Evolutionary conservation across 2,797 vertebrate species (phyloP).

Genomic region (Acipenser transmontanus): DNA sequence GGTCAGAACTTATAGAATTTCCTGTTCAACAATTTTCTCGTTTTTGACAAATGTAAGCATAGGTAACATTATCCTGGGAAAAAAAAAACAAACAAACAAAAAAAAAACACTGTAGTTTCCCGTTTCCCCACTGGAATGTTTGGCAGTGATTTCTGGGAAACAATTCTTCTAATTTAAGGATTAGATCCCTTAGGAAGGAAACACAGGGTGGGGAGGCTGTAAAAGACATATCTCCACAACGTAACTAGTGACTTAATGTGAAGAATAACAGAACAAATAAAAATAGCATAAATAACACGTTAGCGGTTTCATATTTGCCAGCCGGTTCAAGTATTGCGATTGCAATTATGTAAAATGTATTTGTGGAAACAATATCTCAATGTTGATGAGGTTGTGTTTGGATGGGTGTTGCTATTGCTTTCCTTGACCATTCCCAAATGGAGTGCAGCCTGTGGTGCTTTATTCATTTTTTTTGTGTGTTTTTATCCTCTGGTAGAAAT

Average conservation of each 20-base stretch:
- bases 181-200: constrained; percentile 18
- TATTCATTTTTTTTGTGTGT: constrained; percentile 4
- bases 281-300: constrained; percentile 5
- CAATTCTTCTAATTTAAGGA: constrained; percentile 15
- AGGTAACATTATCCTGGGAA: too few relatives aligned
- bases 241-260: constrained; percentile 22
- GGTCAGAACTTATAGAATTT: neutral
- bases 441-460: constrained; percentile 43
- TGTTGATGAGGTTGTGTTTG: constrained; percentile 36
- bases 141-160: constrained; percentile 54
- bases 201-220: constrained; percentile 9
- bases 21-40: neutral
- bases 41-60: neutral
- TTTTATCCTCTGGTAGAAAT: constrained; percentile 30
- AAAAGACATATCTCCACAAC: constrained; percentile 20
- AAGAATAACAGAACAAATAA: neutral
- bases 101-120: neutral
- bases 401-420: constrained; percentile 64
- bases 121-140: constrained; percentile 28
- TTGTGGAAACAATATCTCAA: constrained; percentile 17
- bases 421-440: constrained; percentile 38
- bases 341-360: constrained; percentile 5
- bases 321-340: neutral
- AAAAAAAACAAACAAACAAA: constrained; percentile 10
- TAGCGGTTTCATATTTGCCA: constrained; percentile 5